Conservation (phyloP, 2,113 vertebrate species). For the Odontesthes bonariensis region DNA sequence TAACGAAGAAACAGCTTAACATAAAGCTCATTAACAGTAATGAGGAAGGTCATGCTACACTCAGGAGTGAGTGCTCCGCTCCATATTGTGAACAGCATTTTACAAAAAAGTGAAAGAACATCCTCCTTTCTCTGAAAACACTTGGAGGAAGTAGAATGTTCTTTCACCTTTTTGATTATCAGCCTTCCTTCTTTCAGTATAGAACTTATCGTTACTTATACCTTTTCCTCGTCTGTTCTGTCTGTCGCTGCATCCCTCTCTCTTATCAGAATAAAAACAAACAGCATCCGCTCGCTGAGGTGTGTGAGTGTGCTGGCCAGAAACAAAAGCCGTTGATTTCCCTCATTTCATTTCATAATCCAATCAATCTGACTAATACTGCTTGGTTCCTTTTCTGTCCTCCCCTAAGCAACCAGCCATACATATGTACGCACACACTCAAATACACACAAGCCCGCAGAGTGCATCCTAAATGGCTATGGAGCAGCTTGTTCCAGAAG, state of each 20-base stretch:
- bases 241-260: constrained; percentile 12
- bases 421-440: constrained; percentile 65
- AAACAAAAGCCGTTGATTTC: constrained; percentile 63
- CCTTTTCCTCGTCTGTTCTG: not conserved
- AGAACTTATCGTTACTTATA: not conserved
- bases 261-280: constrained; percentile 12
- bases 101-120: not conserved
- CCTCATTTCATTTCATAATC: constrained; percentile 76
- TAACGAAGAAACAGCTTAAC: constrained; percentile 49
- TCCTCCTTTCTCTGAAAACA: constrained; percentile 18
- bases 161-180: not conserved
- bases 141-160: constrained; percentile 17
- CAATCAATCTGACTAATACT: constrained; percentile 76
- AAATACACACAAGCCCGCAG: constrained; percentile 24
- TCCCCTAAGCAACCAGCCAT: constrained; percentile 58
- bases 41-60: constrained; percentile 52
- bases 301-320: constrained; percentile 12
- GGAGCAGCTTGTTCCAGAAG: constrained; percentile 67
- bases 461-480: constrained; percentile 73
- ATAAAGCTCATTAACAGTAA: constrained; percentile 35
- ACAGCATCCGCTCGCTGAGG: constrained; percentile 31
- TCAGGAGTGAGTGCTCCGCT: constrained; percentile 28
- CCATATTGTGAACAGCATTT: constrained; percentile 18
- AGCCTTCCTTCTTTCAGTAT: not conserved
- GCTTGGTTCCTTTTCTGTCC: constrained; percentile 52